Evolutionary conservation across 2,797 vertebrate genomes (phyloP), one percentile per base, ranked within the genome.

Genomic region (Ambastaia sidthimunki): DNA sequence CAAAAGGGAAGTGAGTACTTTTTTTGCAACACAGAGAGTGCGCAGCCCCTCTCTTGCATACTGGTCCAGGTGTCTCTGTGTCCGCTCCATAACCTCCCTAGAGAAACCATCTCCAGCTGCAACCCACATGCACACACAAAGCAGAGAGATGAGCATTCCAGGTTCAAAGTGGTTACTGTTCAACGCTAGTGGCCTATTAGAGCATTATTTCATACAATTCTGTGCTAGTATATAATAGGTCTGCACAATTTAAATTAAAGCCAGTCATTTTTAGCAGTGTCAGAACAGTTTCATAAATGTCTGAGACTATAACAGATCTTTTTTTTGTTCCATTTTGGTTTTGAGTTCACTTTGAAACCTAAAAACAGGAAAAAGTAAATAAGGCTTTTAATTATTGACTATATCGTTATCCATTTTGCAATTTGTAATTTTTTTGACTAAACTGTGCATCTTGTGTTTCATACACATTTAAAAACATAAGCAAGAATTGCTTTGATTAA

Each of bases 1-100:
- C 6, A 62, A 79, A 50, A 19, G 11, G 21, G 76, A 82, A 86
- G 68, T 63, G 69, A 82, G 47, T 90, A 98, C 98, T 95, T 93
- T 97, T 88, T 95, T 97, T 12, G 97, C 95, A 10, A 99, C 92
- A 85, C 97, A 99, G 4, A 99, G 92, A 15, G 98, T 99, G 19
- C 97, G 97, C 0, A 98, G 93, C 13, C 98, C 98, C 16, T 92
- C 94, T 84, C 90, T 93, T 73, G 96, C 97, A 4, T 99, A 99
- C 70, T 89, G 80, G 83, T 99, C 93, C 87, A 99, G 87, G 84
- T 98, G 96, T 59, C 84, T 90, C 88, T 98, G 97, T 0, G 96
- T 98, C 81, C 89, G 92, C 25, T 92, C 89, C 81, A 90, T 91
- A 78, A 97, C 93, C 28, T 82, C 80, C 48, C 71, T 80, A 48